Percentiles rank a stretch among this genome's conserved stretches.
Conservation (phyloP, 1,140 invertebrate genomes). For the Drosophila santomea region DNA sequence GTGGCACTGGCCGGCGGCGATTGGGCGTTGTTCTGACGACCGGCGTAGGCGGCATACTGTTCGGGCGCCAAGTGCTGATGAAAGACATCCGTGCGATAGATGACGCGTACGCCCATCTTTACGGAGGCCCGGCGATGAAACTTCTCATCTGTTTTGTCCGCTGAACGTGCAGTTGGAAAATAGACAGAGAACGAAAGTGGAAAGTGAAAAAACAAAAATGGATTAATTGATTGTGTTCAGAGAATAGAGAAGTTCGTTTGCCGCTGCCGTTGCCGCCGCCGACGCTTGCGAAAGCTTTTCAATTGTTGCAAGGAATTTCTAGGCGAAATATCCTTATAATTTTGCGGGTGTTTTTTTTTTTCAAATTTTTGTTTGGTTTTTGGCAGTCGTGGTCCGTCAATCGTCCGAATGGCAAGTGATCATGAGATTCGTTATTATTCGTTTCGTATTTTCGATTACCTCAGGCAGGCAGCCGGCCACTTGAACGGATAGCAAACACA, state of each 20-base stretch:
- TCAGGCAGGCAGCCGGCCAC: slow-evolving; percentile 57
- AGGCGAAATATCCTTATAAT: slow-evolving; percentile 13
- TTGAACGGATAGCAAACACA: slow-evolving; percentile 39
- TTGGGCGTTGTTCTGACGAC: slow-evolving; percentile 47
- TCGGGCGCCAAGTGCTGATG: slow-evolving; percentile 55
- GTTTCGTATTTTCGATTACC: slow-evolving; percentile 1
- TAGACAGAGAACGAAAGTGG: not conserved
- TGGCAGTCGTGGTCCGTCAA: slow-evolving; percentile 14
- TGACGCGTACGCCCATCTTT: slow-evolving; percentile 81
- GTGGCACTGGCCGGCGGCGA: slow-evolving; percentile 67
- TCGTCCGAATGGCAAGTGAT: slow-evolving; percentile 62
- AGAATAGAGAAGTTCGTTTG: not conserved
- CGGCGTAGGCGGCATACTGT: slow-evolving; percentile 68
- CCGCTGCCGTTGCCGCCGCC: slow-evolving; percentile 54
- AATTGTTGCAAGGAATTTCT: slow-evolving; percentile 31
- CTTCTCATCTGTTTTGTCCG: slow-evolving; percentile 81
- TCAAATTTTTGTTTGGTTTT: slow-evolving; percentile 1
- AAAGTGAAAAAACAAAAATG: not conserved
- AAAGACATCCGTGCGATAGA: slow-evolving; percentile 80
- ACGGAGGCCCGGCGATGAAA: slow-evolving; percentile 81
- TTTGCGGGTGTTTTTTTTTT: not conserved
- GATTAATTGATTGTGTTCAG: too few species aligned
- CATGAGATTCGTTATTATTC: slow-evolving; percentile 11
- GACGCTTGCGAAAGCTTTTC: slow-evolving; percentile 28
- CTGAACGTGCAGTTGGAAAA: slow-evolving; percentile 32